phyloP scores from a whole-genome alignment of 2,113 vertebrate genomes.

The Anhinga rufa region DNA sequence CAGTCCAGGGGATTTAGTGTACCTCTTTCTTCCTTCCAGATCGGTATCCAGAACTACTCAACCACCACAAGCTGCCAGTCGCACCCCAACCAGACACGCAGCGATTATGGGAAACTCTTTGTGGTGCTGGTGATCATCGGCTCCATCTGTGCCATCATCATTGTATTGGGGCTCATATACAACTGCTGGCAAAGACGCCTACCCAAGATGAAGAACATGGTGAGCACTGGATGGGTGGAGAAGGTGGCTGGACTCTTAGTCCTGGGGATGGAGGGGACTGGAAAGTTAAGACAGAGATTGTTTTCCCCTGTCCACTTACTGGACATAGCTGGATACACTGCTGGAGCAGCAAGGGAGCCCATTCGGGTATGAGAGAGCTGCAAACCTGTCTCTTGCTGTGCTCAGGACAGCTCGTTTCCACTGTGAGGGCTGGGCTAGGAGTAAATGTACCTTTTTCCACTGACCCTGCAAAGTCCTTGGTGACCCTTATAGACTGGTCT shows the following conservation, averaged over 20 bases:
- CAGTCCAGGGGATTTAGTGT: not conserved
- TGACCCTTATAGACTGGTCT: not conserved
- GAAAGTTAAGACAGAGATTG: not conserved
- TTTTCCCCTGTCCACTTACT: not conserved
- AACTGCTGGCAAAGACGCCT: constrained; percentile 95
- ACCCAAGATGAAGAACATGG: constrained; percentile 90
- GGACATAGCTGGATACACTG: not conserved
- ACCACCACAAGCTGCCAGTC: constrained; percentile 83
- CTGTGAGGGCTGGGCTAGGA: not conserved
- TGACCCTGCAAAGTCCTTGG: not conserved
- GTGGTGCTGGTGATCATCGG: constrained; percentile 95
- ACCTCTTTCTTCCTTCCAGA: constrained; percentile 64
- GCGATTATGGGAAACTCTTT: constrained; percentile 96
- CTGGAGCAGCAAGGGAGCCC: not conserved
- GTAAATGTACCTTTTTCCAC: not conserved
- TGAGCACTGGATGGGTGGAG: constrained; percentile 41
- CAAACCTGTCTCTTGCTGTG: not conserved
- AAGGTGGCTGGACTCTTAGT: not conserved
- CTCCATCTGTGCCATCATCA: constrained; percentile 92
- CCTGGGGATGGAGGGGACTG: not conserved
- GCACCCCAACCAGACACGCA: constrained; percentile 81
- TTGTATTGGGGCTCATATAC: constrained; percentile 89
- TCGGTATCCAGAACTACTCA: constrained; percentile 91
- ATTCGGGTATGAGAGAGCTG: not conserved
- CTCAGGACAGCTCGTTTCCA: not conserved